Conservation (phyloP, 2,113 vertebrate species). For the Ginglymostoma cirratum region DNA sequence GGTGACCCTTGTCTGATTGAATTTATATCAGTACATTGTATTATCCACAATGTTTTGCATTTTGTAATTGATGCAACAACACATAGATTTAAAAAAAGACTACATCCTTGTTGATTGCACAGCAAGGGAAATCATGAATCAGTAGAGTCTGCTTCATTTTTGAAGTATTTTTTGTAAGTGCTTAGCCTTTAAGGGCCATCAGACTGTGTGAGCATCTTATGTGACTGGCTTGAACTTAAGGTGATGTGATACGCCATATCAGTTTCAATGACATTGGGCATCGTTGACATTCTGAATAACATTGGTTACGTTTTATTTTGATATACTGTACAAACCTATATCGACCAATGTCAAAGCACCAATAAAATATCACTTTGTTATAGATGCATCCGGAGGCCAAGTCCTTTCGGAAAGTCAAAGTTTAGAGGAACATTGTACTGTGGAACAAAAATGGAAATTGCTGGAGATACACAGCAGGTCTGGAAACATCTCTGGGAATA, state of each 20-base stretch:
- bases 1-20: background rate
- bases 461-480: too few species aligned
- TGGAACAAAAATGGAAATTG: too few species aligned
- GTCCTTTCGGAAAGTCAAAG: background rate
- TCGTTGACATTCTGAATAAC: background rate
- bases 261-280: background rate
- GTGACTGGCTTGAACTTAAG: background rate
- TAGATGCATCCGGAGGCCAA: background rate
- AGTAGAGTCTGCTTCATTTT: background rate
- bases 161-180: background rate
- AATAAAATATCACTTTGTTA: background rate
- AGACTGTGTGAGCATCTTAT: background rate
- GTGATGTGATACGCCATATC: background rate
- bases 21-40: background rate
- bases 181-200: background rate
- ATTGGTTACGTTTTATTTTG: background rate
- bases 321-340: background rate
- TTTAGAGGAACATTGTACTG: background rate
- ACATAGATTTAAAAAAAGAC: background rate
- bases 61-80: background rate
- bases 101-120: background rate
- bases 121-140: background rate
- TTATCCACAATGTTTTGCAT: background rate
- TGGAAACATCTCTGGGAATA: too few species aligned
- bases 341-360: background rate